phyloP scores from a whole-genome alignment of 1,140 invertebrate species.

The Pygmarrhopalites habei region DNA sequence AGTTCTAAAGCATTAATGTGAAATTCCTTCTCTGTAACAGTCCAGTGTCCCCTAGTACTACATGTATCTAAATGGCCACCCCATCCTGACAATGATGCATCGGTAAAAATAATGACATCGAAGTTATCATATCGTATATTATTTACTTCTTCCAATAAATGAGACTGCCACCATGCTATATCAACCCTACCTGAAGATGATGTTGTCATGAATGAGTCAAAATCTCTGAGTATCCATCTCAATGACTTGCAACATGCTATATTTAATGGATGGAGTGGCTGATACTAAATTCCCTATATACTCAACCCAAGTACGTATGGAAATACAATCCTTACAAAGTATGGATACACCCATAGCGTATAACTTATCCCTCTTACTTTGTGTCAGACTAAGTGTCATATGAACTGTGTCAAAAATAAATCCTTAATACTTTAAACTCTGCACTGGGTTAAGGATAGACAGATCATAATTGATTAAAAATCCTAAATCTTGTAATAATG shows the following conservation, averaged over 20 bases:
- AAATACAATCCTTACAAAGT: neutral
- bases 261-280: constrained; percentile 9
- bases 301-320: neutral
- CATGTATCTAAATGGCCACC: neutral
- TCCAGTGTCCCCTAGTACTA: neutral
- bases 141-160: neutral
- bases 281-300: constrained; percentile 18
- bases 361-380: constrained; percentile 6
- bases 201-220: neutral
- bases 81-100: constrained; percentile 16
- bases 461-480: neutral
- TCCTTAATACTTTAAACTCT: constrained; percentile 15
- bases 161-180: constrained; percentile 9
- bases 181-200: neutral
- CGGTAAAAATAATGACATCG: constrained; percentile 4
- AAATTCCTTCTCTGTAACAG: neutral
- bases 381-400: constrained; percentile 2
- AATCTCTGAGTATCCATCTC: constrained; percentile 2
- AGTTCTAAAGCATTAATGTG: constrained; percentile 25
- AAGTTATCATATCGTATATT: neutral
- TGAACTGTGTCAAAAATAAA: constrained; percentile 11
- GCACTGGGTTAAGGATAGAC: neutral
- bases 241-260: constrained; percentile 19
- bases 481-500: neutral
- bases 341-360: neutral